These are phyloP conservation scores for Temnopleurus reevesii DNA, from an alignment of 53 echinoderm and acorn worm species.

Conservation along the genomic window DNA sequence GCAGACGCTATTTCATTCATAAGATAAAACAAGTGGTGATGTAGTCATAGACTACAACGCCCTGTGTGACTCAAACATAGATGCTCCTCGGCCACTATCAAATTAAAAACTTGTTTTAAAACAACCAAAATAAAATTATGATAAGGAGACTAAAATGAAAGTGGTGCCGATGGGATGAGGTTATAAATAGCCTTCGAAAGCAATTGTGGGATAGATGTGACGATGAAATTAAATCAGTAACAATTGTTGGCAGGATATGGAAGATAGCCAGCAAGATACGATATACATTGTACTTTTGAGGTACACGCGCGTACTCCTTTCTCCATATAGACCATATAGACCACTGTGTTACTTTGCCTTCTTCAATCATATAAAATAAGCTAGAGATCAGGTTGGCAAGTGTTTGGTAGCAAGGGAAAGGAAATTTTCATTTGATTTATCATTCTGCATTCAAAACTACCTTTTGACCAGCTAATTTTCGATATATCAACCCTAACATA, in stretches of 20 bases:
- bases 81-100: background rate
- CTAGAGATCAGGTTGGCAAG: no score
- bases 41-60: conserved; percentile 13
- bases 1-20: background rate
- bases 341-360: no score
- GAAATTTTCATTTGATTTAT: no score
- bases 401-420: no score
- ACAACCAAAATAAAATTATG: no score
- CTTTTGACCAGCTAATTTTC: no score
- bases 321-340: no score
- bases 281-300: background rate
- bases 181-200: background rate
- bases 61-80: conserved; percentile 10
- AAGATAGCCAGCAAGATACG: background rate
- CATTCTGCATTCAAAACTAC: no score
- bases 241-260: background rate
- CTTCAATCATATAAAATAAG: no score
- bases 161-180: background rate
- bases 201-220: background rate
- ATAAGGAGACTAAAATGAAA: background rate
- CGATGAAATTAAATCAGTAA: background rate
- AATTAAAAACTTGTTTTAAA: background rate
- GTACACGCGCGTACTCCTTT: no score
- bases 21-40: background rate
- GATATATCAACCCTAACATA: no score